Percentiles rank a stretch among this genome's conserved stretches.
phyloP scores from a whole-genome alignment of 1,140 invertebrate species.

The Ptiloglossa arizonensis region DNA sequence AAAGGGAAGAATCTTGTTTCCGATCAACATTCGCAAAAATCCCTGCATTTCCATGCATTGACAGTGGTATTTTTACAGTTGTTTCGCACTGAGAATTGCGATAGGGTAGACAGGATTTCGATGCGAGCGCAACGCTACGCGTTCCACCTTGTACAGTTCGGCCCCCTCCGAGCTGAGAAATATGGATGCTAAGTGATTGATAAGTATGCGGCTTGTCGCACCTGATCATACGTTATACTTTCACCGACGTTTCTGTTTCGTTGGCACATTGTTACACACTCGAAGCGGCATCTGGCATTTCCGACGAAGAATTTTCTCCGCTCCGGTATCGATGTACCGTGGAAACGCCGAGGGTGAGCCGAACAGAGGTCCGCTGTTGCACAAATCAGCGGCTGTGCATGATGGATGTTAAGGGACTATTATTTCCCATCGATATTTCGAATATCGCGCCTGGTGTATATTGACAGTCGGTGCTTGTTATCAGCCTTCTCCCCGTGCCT shows the following conservation, averaged over 20 bases:
- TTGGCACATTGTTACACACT: slow-evolving; percentile 23
- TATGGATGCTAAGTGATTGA: slow-evolving; percentile 71
- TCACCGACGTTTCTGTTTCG: slow-evolving; percentile 29
- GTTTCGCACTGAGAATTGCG: slow-evolving; percentile 38
- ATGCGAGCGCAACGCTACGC: slow-evolving; percentile 53
- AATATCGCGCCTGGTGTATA: slow-evolving; percentile 12
- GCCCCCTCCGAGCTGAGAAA: slow-evolving; percentile 47
- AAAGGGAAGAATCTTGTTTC: slow-evolving; percentile 7
- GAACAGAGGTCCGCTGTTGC: slow-evolving; percentile 16
- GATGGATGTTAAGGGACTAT: slow-evolving; percentile 61
- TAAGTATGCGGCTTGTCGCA: slow-evolving; percentile 65
- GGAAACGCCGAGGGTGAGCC: slow-evolving; percentile 10
- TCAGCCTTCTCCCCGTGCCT: slow-evolving; percentile 2
- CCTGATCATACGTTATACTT: slow-evolving; percentile 65
- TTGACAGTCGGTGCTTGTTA: slow-evolving; percentile 42
- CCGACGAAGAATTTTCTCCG: slow-evolving; percentile 20
- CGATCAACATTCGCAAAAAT: slow-evolving; percentile 4
- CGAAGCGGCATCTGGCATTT: slow-evolving; percentile 36
- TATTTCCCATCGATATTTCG: slow-evolving; percentile 54
- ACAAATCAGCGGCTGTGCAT: slow-evolving; percentile 45
- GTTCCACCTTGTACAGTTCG: slow-evolving; percentile 39
- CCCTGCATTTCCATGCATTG: slow-evolving; percentile 15
- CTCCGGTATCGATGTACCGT: not conserved
- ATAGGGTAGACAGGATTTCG: slow-evolving; percentile 64
- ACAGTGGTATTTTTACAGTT: slow-evolving; percentile 37